A percentile compares a stretch with the other conserved stretches of the same genome.
These are phyloP conservation scores for Metopia argyrocephala DNA, from an alignment of 2,888 invertebrate genomes.

Conservation along the genomic window DNA sequence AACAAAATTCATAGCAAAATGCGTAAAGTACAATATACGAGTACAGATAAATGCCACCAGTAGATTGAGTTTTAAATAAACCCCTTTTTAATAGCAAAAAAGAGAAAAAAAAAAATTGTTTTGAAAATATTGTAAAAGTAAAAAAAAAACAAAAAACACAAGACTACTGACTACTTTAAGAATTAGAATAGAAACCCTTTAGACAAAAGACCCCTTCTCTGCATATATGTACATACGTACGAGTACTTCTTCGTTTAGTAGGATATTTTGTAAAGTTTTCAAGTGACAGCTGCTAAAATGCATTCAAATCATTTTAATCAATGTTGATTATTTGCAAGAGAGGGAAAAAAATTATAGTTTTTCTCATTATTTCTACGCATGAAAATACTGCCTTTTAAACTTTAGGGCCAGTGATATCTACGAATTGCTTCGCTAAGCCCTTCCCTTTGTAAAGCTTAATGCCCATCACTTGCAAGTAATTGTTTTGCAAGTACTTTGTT, in stretches of 20 bases:
- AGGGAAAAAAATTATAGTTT: background rate
- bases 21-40: constrained; percentile 59
- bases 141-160: no score
- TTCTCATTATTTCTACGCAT: constrained; percentile 23
- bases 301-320: constrained; percentile 59
- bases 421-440: constrained; percentile 22
- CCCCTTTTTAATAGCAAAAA: constrained; percentile 37
- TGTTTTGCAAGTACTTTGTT: constrained; percentile 23
- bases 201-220: constrained; percentile 42
- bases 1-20: background rate
- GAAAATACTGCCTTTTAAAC: constrained; percentile 19
- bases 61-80: constrained; percentile 40
- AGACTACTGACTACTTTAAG: no score
- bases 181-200: constrained; percentile 35
- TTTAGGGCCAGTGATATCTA: constrained; percentile 24
- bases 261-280: constrained; percentile 28
- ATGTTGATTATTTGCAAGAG: constrained; percentile 16
- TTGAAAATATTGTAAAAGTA: constrained; percentile 27
- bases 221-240: no score
- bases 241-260: constrained; percentile 1
- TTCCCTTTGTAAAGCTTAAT: background rate
- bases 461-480: constrained; percentile 13
- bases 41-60: constrained; percentile 30
- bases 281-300: constrained; percentile 66
- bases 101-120: constrained; percentile 19